Evolutionary conservation across 1,140 invertebrate genomes (phyloP), one percentile per base, ranked within the genome.

Genomic region (Acyrthosiphon pisum): DNA sequence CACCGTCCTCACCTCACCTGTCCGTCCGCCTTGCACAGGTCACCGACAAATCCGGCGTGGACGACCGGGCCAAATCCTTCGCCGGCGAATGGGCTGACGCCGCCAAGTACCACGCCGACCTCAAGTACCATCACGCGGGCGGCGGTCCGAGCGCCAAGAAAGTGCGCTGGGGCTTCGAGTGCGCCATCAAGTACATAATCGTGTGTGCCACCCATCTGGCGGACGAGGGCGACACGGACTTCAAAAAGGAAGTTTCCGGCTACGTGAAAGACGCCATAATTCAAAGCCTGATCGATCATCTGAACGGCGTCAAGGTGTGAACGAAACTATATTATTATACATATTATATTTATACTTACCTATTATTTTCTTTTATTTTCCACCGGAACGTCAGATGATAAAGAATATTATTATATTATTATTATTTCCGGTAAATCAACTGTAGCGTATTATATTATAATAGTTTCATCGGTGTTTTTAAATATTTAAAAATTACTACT

Each of bases 131-230:
- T 90, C 11, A 41, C 37, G 60, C 60, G 53, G 89, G 53, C 9
- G 89, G 11, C 6, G 89, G 89, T 2, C 89, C 89, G 1, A 44
- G 1, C 18, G 53, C 37, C 3, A 41, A 68, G 37, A 44, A 44
- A 11, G 20, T 90, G 2, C 89, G 89, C 1, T 68, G 53, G 89
- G 56, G 11, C 23, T 68, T 90, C 2, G 89, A 68, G 9, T 4
- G 53, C 30, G 1, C 89, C 89, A 90, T 90, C 37, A 68, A 90
- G 53, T 90, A 90, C 56, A 90, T 90, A 23, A 44, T 46, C 0
- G 30, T 90, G 18, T 90, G 89, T 7, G 37, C 89, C 26, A 90
- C 89, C 1, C 37, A 44, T 68, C 44, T 90, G 56, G 89, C 53
- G 6, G 26, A n/a, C 37, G 1, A 68, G 26, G 89, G 41, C 18